Percentiles rank a stretch among this genome's conserved stretches.
Evolutionary conservation across 2,113 vertebrate genomes (phyloP).

Genomic region (Labeo rohita): DNA sequence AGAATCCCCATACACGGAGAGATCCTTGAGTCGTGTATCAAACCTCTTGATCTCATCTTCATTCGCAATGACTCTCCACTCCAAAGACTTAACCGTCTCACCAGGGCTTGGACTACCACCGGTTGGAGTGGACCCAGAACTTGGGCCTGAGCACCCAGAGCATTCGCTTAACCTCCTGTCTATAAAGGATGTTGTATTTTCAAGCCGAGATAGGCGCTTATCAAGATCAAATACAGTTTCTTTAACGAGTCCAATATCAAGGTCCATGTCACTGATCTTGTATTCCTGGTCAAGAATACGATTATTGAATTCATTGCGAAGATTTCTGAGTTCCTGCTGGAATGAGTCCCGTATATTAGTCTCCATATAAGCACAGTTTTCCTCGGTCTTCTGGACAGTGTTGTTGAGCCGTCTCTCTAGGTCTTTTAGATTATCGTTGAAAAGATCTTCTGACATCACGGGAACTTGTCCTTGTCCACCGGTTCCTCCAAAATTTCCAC

Average conservation of each 20-base stretch:
- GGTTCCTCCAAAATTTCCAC: constrained; percentile 11
- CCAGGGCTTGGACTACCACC: neutral
- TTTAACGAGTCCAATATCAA: constrained; percentile 73
- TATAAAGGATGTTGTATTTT: constrained; percentile 67
- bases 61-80: constrained; percentile 79
- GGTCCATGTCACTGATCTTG: constrained; percentile 71
- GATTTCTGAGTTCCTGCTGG: constrained; percentile 67
- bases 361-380: constrained; percentile 68
- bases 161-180: constrained; percentile 69
- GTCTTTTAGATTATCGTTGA: constrained; percentile 73
- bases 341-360: constrained; percentile 71
- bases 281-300: constrained; percentile 74
- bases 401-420: constrained; percentile 81
- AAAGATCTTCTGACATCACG: constrained; percentile 58
- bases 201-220: constrained; percentile 61
- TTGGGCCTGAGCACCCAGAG: constrained; percentile 41
- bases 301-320: constrained; percentile 66
- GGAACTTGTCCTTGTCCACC: constrained; percentile 44
- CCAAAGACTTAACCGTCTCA: constrained; percentile 77
- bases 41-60: constrained; percentile 79
- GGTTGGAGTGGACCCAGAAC: constrained; percentile 32
- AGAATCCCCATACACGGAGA: constrained; percentile 79
- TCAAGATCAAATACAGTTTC: constrained; percentile 62
- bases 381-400: constrained; percentile 71
- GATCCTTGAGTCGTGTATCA: constrained; percentile 76